phyloP scores from a whole-genome alignment of 2,888 invertebrate genomes.

The Drosophila lutescens region DNA sequence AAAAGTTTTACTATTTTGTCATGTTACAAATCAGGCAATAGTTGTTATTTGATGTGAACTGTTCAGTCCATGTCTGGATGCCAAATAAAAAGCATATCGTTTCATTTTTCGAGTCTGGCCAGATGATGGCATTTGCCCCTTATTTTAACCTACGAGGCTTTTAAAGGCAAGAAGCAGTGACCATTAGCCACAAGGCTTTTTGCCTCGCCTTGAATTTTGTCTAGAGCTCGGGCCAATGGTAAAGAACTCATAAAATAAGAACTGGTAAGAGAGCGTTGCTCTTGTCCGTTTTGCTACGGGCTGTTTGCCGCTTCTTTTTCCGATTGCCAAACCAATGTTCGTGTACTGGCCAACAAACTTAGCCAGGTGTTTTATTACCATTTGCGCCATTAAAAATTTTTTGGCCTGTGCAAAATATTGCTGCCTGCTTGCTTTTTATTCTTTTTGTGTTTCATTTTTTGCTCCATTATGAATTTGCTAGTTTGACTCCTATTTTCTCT shows the following conservation, averaged over 20 bases:
- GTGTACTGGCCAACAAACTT: conserved; percentile 56
- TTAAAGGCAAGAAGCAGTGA: conserved; percentile 16
- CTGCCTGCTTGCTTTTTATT: conserved; percentile 6
- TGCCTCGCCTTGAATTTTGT: conserved; percentile 44
- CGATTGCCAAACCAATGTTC: conserved; percentile 66
- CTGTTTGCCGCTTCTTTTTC: conserved; percentile 28
- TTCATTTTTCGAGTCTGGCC: neutral
- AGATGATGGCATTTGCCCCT: conserved; percentile 25
- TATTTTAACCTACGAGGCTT: conserved; percentile 34
- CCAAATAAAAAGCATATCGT: conserved; percentile 5
- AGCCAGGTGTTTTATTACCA: conserved; percentile 77
- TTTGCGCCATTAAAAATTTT: conserved; percentile 76
- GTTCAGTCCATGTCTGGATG: too few relatives aligned
- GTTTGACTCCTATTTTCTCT: conserved; percentile 33
- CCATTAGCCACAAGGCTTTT: conserved; percentile 65
- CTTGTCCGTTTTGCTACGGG: conserved; percentile 35
- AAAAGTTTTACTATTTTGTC: too few relatives aligned
- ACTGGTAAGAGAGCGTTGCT: conserved; percentile 36
- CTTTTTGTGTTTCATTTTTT: conserved; percentile 54
- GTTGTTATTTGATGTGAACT: too few relatives aligned
- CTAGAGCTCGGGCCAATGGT: conserved; percentile 59
- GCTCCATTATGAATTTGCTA: conserved; percentile 60
- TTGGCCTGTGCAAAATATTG: conserved; percentile 52
- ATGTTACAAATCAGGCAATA: too few relatives aligned
- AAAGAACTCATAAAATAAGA: conserved; percentile 70